Evolutionary conservation across 2,797 vertebrate species (phyloP).

Genomic region (Pristis pectinata): DNA sequence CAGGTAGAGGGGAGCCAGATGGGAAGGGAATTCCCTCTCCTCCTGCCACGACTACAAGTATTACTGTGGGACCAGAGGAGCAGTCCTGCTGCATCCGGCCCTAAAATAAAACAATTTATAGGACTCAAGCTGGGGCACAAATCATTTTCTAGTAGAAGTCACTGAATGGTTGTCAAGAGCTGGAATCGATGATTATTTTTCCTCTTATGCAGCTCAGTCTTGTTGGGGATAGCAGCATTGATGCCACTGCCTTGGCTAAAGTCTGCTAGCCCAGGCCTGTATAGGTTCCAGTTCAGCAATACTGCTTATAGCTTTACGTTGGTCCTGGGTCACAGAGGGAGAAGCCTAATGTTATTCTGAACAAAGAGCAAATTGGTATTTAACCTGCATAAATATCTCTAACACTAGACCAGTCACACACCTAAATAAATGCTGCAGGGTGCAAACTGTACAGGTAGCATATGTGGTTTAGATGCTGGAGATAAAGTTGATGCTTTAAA

Average conservation of each 20-base stretch:
- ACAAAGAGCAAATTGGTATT: background rate
- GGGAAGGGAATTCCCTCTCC: too few species aligned
- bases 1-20: background rate
- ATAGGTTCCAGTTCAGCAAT: background rate
- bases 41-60: background rate
- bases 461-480: background rate
- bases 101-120: too few species aligned
- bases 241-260: background rate
- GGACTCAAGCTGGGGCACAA: background rate
- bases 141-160: background rate
- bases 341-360: background rate
- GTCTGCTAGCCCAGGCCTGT: too few species aligned
- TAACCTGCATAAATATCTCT: constrained; percentile 5
- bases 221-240: too few species aligned
- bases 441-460: background rate
- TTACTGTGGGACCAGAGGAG: too few species aligned
- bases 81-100: too few species aligned
- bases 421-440: background rate
- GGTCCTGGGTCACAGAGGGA: background rate
- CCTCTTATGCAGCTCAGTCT: too few species aligned
- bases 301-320: background rate
- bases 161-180: background rate
- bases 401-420: background rate
- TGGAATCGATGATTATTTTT: background rate
- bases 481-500: background rate